phyloP scores from a whole-genome alignment of 2,113 vertebrate genomes.

The Natator depressus region DNA sequence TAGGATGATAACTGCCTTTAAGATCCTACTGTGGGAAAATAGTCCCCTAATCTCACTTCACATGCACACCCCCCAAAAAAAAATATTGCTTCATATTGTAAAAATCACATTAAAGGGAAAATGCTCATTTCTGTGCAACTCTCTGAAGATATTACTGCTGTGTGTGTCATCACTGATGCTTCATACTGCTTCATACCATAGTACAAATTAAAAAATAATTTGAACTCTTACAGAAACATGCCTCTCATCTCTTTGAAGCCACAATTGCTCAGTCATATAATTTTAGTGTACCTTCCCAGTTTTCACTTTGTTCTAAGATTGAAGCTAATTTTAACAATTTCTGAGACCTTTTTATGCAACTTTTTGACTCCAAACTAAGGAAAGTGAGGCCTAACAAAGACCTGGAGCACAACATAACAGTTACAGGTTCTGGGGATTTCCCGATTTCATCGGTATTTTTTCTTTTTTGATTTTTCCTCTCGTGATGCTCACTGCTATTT shows the following conservation, averaged over 20 bases:
- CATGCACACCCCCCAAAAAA: background rate
- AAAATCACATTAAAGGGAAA: background rate
- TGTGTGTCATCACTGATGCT: slow-evolving; percentile 41
- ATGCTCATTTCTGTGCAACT: slow-evolving; percentile 18
- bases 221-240: slow-evolving; percentile 58
- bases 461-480: background rate
- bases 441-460: background rate
- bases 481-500: background rate
- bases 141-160: slow-evolving; percentile 39
- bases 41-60: background rate
- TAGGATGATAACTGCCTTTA: background rate
- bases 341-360: background rate
- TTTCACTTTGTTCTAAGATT: slow-evolving; percentile 57
- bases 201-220: slow-evolving; percentile 68
- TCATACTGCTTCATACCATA: slow-evolving; percentile 54
- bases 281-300: slow-evolving; percentile 46
- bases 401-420: rapidly evolving
- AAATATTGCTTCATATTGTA: background rate
- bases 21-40: background rate
- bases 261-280: slow-evolving; percentile 46
- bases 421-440: background rate
- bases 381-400: background rate
- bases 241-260: slow-evolving; percentile 68
- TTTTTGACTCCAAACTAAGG: background rate
- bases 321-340: slow-evolving; percentile 54